Evolutionary conservation across 2,113 vertebrate species (phyloP).

Genomic region (Cygnus atratus): DNA sequence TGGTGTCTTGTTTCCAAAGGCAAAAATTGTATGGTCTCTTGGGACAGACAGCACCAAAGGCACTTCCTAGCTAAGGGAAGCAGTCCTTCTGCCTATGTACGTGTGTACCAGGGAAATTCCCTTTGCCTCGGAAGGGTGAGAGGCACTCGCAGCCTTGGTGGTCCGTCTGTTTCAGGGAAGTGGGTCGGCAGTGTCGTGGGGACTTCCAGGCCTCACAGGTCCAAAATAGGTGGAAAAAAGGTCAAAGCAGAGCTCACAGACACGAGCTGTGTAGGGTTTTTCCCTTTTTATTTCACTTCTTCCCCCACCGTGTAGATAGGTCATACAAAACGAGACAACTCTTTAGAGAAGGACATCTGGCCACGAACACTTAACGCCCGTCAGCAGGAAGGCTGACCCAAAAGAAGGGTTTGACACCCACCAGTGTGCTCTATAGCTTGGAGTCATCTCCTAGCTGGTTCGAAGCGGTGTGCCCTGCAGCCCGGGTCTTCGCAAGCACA

Average conservation of each 20-base stretch:
- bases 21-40: fast-evolving
- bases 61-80: neutral
- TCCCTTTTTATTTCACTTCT: too few species aligned
- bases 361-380: fast-evolving
- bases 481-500: neutral
- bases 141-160: neutral
- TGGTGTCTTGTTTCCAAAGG: neutral
- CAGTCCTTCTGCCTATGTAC: neutral
- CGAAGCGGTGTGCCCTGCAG: neutral
- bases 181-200: neutral
- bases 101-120: neutral
- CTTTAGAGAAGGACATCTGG: neutral
- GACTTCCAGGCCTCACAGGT: neutral
- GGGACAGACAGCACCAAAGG: neutral
- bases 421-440: neutral
- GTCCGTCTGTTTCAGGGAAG: neutral
- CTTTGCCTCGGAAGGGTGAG: neutral
- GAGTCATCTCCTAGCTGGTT: neutral
- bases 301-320: fast-evolving
- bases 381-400: too few species aligned
- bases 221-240: neutral
- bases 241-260: neutral
- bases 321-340: neutral
- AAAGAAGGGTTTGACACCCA: neutral
- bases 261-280: neutral